Base-by-base conservation (phyloP, 2,113 vertebrate genomes). In the Vidua macroura region DNA sequence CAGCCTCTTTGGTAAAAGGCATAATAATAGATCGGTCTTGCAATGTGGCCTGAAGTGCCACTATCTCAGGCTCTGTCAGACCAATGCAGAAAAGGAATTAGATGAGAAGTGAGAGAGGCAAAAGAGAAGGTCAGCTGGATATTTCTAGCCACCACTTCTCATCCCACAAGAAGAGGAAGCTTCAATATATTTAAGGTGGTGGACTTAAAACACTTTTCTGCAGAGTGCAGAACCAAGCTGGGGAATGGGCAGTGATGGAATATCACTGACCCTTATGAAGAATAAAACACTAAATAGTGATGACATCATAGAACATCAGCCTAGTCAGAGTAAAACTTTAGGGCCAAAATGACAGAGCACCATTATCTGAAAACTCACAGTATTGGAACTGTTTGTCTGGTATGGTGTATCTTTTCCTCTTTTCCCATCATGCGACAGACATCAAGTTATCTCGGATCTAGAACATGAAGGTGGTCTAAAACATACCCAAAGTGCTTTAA, bases 21-120 rank as follows among this genome's bases (percentile, higher is more conserved):
- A 24, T 82, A 60, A 79, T 95, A 94, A 94, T 51, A 68, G 80
- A 94, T 13, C 30, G 83, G 64, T 86, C 79, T 95, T 46, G 44
- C 88, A 79, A 43, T 79, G 66, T 24, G 58, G 64, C 77, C 62
- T 15, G 58, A 95, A 92, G 88, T 94, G 86, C 80, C 78, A 62
- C 73, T 58, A 1, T 81, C 88, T 79, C 22, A 2, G 66, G n/a
- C 41, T 88, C 85, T 82, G 72, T 72, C 88, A 94, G 79, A 53
- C 39, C 83, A 58, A 6, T 7, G 17, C 1, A 7, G 80, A 43
- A 90, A 94, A 64, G 28, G 4, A 83, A 60, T 83, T 60, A 55
- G 59, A 83, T 60, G 56, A 62, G 48, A 94, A 91, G 53, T 0
- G 1, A 67, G 60, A 90, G 44, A 59, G 33, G 79, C 60, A 58